phyloP scores from a whole-genome alignment of 2,797 vertebrate genomes.

The Clarias fuscus region DNA sequence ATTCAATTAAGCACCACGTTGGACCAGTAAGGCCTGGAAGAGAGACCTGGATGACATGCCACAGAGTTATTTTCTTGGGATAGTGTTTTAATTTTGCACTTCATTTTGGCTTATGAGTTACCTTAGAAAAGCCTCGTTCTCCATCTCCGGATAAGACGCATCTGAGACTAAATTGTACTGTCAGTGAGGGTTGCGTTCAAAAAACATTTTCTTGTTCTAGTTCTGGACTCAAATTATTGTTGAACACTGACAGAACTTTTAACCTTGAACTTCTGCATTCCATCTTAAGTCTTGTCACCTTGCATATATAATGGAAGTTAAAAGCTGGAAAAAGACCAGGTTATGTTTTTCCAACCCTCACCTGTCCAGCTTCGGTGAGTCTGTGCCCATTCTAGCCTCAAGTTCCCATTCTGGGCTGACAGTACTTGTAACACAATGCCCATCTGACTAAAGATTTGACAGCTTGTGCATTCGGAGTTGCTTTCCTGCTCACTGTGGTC shows the following conservation, averaged over 20 bases:
- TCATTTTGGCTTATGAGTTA: slow-evolving; percentile 10
- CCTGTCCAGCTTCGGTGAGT: background rate
- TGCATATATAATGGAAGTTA: background rate
- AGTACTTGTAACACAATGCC: background rate
- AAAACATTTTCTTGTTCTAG: background rate
- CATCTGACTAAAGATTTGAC: background rate
- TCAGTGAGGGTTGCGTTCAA: background rate
- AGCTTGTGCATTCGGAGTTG: background rate
- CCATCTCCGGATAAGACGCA: slow-evolving; percentile 1
- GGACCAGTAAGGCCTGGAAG: slow-evolving; percentile 2
- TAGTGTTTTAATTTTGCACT: slow-evolving; percentile 20
- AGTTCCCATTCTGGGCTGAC: background rate
- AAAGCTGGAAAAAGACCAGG: background rate
- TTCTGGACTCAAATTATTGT: background rate
- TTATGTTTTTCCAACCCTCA: background rate
- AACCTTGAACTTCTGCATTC: background rate
- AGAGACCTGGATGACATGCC: background rate
- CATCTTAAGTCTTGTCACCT: slow-evolving; percentile 5
- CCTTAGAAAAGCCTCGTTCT: background rate
- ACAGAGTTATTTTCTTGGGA: slow-evolving; percentile 25
- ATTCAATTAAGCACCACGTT: slow-evolving; percentile 43
- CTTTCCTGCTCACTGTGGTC: background rate
- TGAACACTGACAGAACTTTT: background rate
- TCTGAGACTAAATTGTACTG: slow-evolving; percentile 9
- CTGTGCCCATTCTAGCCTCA: background rate